Evolutionary conservation across 2,797 vertebrate species (phyloP).

Genomic region (Graptemys geographica): DNA sequence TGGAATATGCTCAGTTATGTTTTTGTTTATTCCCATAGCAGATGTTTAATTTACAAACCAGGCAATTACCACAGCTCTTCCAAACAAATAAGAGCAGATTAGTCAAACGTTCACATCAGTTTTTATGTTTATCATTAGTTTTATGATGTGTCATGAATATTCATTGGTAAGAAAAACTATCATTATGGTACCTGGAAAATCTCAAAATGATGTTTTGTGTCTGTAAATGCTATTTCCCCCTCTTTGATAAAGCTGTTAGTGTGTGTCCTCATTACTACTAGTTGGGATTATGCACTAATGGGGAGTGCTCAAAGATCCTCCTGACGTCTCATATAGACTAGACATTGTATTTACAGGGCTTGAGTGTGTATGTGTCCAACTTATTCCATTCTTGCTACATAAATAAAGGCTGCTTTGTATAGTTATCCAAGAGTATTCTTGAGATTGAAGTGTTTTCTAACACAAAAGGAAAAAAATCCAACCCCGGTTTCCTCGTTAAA

Average conservation of each 20-base stretch:
- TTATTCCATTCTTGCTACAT: neutral
- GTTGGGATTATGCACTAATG: conserved; percentile 44
- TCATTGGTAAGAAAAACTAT: conserved; percentile 79
- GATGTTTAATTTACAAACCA: conserved; percentile 88
- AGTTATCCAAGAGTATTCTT: neutral
- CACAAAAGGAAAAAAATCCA: neutral
- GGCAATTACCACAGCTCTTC: conserved; percentile 84
- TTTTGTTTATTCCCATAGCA: conserved; percentile 87
- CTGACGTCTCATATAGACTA: conserved; percentile 34
- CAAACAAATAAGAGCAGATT: conserved; percentile 88
- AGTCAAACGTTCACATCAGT: conserved; percentile 86
- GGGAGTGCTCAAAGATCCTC: conserved; percentile 26
- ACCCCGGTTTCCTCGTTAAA: neutral
- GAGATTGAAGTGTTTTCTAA: neutral
- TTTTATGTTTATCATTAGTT: conserved; percentile 88
- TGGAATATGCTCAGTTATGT: conserved; percentile 84
- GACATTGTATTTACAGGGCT: conserved; percentile 26
- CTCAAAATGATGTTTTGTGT: conserved; percentile 79
- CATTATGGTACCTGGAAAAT: conserved; percentile 83
- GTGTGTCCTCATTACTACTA: conserved; percentile 52
- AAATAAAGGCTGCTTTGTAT: neutral
- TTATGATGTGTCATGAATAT: conserved; percentile 85
- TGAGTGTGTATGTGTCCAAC: neutral
- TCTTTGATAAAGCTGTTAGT: conserved; percentile 72
- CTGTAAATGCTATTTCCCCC: conserved; percentile 64